Evolutionary conservation across 2,113 vertebrate genomes (phyloP), one percentile per base, ranked within the genome.

Genomic region (Caranx melampygus): DNA sequence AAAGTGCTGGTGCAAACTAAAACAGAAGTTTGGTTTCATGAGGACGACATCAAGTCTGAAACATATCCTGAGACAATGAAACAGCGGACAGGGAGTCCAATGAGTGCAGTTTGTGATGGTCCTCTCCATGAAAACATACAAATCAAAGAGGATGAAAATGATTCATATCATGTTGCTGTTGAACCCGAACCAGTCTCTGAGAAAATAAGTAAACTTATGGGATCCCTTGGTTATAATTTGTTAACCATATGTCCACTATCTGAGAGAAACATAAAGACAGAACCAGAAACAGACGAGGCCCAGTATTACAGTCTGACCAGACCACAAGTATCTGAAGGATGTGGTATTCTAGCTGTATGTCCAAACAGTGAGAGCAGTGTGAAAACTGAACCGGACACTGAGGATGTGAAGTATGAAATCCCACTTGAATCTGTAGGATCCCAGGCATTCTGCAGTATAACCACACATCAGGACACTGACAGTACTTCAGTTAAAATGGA

Each of bases 61-160:
- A 35, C 11, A 16, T 31, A 70, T 31, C 16, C 4, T n/a, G 2
- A 14, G 3, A 18, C 9, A 0, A 13, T 21, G 1, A 3, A 9
- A 15, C 40, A 26, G n/a, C 45, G 10, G 2, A 21, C 18, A 40
- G 45, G 4, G 45, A 7, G 6, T 11, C 59, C 5, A 49, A 0
- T 31, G n/a, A 35, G 5, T 21, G 2, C 1, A 35, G 10, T 11
- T 15, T 61, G 33, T 58, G 13, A 20, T 1, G 3, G n/a, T 26
- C 64, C 7, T 73, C 59, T 72, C 9, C 33, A 65, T 1, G 51
- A 42, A 52, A 51, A 75, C 33, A 4, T 63, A 3, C 37, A 75
- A 5, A 59, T 68, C n/a, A 64, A 72, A 67, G 47, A 72, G 21
- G 84, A 82, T 34, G 35, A 57, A 9, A 18, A 26, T 14, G 3